phyloP scores from a whole-genome alignment of 2,888 invertebrate genomes.

The Hemithea aestivaria region DNA sequence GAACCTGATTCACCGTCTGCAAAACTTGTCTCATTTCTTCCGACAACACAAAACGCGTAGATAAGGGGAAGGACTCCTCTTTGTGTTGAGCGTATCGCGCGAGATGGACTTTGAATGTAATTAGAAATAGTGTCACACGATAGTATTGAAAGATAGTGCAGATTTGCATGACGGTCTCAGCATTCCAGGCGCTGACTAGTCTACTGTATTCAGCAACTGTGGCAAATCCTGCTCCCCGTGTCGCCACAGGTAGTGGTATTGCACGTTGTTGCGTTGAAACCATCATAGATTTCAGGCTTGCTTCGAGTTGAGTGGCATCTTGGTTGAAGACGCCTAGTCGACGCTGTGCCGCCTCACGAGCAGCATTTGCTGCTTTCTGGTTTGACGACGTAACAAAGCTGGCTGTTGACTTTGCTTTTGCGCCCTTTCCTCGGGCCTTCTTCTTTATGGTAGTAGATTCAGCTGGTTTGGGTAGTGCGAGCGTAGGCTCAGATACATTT shows the following conservation, averaged over 20 bases:
- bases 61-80: neutral
- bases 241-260: slow-evolving; percentile 1
- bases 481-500: no score
- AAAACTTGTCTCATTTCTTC: slow-evolving; percentile 3
- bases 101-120: neutral
- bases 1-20: slow-evolving; percentile 3
- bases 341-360: neutral
- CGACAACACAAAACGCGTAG: neutral
- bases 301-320: neutral
- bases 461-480: no score
- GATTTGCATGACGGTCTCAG: neutral
- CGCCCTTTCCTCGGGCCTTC: neutral
- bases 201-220: slow-evolving; percentile 4
- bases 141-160: slow-evolving; percentile 4
- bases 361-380: neutral
- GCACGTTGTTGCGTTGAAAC: slow-evolving; percentile 1
- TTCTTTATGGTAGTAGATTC: neutral
- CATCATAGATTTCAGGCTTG: neutral
- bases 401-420: neutral
- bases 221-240: slow-evolving; percentile 1
- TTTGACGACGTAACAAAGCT: neutral
- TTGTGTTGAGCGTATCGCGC: neutral
- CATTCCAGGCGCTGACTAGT: slow-evolving; percentile 1
- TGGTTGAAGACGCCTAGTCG: neutral
- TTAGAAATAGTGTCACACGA: neutral